phyloP scores from a whole-genome alignment of 2,888 invertebrate species.

The Apamea sordens region DNA sequence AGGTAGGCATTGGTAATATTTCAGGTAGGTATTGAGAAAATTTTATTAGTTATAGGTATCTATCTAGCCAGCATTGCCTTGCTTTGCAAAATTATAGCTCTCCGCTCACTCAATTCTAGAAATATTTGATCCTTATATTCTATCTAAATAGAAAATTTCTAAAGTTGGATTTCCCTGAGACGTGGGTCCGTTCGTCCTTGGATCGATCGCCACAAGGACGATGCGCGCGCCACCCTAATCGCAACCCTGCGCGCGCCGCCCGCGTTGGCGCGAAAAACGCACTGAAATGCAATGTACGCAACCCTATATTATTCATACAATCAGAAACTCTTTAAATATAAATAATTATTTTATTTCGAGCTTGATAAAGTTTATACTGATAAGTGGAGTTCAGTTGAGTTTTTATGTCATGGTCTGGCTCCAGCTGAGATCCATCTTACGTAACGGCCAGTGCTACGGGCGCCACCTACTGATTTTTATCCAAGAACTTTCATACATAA shows the following conservation, averaged over 20 bases:
- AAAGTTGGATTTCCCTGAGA: constrained; percentile 43
- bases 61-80: background rate
- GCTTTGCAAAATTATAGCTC: background rate
- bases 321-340: background rate
- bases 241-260: constrained; percentile 59
- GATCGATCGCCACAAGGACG: constrained; percentile 86
- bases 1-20: no score
- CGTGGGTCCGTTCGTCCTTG: constrained; percentile 78
- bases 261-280: constrained; percentile 62
- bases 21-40: background rate
- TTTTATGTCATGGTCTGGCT: constrained; percentile 8
- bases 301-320: constrained; percentile 27
- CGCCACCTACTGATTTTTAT: constrained; percentile 1
- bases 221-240: constrained; percentile 80
- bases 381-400: constrained; percentile 26
- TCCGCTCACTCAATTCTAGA: background rate
- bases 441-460: constrained; percentile 35
- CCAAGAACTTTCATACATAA: background rate
- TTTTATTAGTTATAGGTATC: background rate
- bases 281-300: constrained; percentile 32
- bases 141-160: constrained; percentile 3
- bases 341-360: constrained; percentile 7
- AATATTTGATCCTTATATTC: background rate
- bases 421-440: constrained; percentile 30
- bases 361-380: constrained; percentile 9